These are phyloP conservation scores for Colaptes auratus DNA, from an alignment of 2,113 vertebrate genomes.

Conservation along the genomic window DNA sequence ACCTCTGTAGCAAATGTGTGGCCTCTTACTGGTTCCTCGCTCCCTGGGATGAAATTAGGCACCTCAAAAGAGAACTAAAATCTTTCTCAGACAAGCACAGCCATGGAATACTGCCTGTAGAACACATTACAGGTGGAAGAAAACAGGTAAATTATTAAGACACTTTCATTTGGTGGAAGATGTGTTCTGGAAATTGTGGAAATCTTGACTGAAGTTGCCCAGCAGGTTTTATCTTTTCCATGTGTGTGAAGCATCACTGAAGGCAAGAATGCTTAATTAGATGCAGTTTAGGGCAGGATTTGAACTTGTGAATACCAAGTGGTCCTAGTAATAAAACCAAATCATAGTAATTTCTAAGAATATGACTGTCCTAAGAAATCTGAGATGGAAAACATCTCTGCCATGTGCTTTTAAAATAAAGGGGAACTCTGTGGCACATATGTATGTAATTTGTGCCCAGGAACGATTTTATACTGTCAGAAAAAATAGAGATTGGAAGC, in stretches of 20 bases:
- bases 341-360: constrained; percentile 21
- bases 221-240: constrained; percentile 12
- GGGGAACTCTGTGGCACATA: constrained; percentile 35
- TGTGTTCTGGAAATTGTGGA: constrained; percentile 22
- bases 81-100: not conserved
- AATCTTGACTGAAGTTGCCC: not conserved
- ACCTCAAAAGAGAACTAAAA: not conserved
- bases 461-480: constrained; percentile 61
- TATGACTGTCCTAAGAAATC: constrained; percentile 50
- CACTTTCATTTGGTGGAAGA: constrained; percentile 10
- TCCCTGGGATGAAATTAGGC: not conserved
- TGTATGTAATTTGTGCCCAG: constrained; percentile 58
- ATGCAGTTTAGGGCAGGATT: constrained; percentile 31
- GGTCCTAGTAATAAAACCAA: constrained; percentile 34
- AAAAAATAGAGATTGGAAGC: constrained; percentile 62
- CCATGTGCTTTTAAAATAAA: constrained; percentile 49
- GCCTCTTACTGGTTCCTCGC: not conserved
- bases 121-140: constrained; percentile 7
- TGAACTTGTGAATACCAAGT: not conserved
- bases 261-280: constrained; percentile 29
- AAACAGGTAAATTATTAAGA: not conserved
- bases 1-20: not conserved
- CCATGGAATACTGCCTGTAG: not conserved
- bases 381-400: constrained; percentile 50
- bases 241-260: not conserved